Evolutionary conservation across 2,797 vertebrate species (phyloP), one percentile per base, ranked within the genome.

Genomic region (Sylvia borin): DNA sequence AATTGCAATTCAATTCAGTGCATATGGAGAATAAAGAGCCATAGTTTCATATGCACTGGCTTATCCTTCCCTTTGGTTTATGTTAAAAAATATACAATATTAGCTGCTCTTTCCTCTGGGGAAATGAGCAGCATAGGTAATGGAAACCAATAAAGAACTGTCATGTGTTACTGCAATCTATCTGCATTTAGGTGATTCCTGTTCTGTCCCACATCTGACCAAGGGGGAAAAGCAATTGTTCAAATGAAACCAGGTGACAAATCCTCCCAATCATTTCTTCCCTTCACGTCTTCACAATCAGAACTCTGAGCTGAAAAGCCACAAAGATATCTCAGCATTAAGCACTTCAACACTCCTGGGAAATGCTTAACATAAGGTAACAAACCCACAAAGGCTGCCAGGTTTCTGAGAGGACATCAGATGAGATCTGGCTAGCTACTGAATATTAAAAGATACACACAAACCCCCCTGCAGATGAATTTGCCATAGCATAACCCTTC

Each of bases 61-160:
- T 94, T 93, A 86, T 78, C 67, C 85, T 93, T 95, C 64, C 77
- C 64, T 92, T 97, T 94, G 90, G 91, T 95, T 94, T 92, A 90
- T 71, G 92, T 79, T 93, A 84, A 95, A 94, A 89, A 89, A 90
- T 71, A 95, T 4, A 82, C 45, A 85, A 83, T 71, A 93, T 93
- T 93, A 92, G 85, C 91, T 86, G 85, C 57, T 42, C 71, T 92
- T 74, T 90, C 90, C 91, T 92, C 93, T 61, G 74, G 96, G 88
- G 95, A 95, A 96, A 96, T 86, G 95, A 95, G 90, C 85, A 92
- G 93, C 60, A 71, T 31, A 88, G 83, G 83, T 48, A 94, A 96
- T 92, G 77, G 83, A 97, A 96, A 61, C 92, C 83, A 95, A 92
- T 76, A 88, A 90, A 82, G 83, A 88, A 93, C 88, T 92, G 91